Evolutionary conservation across 2,888 invertebrate genomes (phyloP).

Genomic region (Xiphydria camelus): DNA sequence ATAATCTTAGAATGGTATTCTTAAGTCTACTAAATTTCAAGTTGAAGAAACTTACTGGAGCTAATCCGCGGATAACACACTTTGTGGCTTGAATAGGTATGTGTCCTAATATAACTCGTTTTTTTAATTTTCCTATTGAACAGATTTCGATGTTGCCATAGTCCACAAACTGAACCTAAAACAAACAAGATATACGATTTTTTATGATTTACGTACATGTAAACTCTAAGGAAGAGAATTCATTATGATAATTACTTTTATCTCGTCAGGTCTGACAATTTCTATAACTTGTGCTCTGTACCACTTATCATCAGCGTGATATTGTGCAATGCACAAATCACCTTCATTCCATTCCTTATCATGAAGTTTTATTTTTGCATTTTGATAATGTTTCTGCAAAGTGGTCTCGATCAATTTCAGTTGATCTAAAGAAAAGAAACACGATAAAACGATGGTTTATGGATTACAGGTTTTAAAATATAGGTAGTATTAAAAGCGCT

Average conservation of each 20-base stretch:
- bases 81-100: conserved; percentile 70
- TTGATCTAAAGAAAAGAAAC: conserved; percentile 31
- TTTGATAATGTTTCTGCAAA: conserved; percentile 59
- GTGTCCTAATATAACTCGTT: conserved; percentile 66
- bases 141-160: conserved; percentile 79
- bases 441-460: too few species aligned
- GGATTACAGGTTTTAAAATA: neutral
- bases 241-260: neutral
- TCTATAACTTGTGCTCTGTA: conserved; percentile 66
- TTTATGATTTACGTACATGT: neutral
- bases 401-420: conserved; percentile 61
- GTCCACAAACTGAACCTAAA: conserved; percentile 73
- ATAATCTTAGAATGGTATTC: neutral
- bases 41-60: conserved; percentile 57
- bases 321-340: conserved; percentile 72
- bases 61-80: conserved; percentile 63
- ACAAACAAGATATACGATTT: too few species aligned
- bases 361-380: conserved; percentile 58
- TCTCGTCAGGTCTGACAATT: too few species aligned
- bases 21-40: neutral
- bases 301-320: conserved; percentile 67
- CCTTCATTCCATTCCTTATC: conserved; percentile 65
- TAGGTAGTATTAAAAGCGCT: too few species aligned
- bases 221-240: neutral
- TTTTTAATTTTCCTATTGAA: conserved; percentile 62